phyloP scores from a whole-genome alignment of 2,113 vertebrate genomes.

The Platanista minor region DNA sequence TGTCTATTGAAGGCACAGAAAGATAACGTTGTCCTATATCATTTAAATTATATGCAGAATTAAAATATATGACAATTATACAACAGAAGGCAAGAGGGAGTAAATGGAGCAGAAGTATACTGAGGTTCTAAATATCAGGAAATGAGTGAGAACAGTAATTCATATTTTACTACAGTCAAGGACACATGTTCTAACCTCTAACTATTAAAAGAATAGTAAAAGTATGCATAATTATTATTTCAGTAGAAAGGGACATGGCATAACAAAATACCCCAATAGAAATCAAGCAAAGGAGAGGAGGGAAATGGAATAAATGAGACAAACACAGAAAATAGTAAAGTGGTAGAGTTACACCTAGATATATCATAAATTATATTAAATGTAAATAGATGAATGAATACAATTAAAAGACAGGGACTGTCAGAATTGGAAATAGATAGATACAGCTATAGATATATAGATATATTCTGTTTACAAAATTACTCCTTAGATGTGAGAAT shows the following conservation, averaged over 20 bases:
- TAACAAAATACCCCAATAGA: neutral
- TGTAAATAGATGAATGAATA: neutral
- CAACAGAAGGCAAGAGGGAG: neutral
- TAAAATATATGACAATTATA: neutral
- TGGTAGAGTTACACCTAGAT: neutral
- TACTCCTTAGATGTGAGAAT: neutral
- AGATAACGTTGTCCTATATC: neutral
- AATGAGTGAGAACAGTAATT: neutral
- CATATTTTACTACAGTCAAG: neutral
- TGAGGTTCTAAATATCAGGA: neutral
- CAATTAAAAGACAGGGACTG: slow-evolving; percentile 25
- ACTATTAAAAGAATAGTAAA: neutral
- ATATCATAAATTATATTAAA: neutral
- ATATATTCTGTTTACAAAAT: neutral
- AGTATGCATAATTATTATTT: neutral
- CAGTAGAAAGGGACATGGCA: neutral
- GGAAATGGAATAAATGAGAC: neutral
- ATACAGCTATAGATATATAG: neutral
- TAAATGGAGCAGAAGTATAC: neutral
- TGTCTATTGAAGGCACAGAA: neutral
- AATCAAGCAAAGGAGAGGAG: neutral
- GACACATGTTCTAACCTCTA: neutral
- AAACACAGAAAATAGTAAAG: neutral
- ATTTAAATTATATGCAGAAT: neutral
- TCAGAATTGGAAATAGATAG: neutral